A percentile compares a stretch with the other conserved stretches of the same genome.
Conservation (phyloP, 2,888 invertebrate genomes). For the Ferrisia virgata region DNA sequence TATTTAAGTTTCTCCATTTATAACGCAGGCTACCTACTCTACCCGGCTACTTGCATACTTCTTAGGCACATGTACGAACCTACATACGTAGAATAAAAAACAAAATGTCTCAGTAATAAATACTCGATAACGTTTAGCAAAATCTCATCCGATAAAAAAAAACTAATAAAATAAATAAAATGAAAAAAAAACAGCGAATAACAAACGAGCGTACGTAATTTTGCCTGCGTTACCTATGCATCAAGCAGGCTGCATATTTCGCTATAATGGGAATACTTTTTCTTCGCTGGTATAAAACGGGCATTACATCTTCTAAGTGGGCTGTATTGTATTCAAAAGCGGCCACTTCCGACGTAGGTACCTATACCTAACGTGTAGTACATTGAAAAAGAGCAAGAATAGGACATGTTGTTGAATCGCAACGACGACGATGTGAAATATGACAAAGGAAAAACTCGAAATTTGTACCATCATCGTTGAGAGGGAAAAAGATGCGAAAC, state of each 20-base stretch:
- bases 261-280: not conserved
- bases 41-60: no score
- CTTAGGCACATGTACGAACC: no score
- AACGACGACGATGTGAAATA: not conserved
- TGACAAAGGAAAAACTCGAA: not conserved
- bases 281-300: not conserved
- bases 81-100: no score
- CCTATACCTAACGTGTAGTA: not conserved
- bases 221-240: not conserved
- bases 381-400: not conserved
- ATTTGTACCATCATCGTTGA: not conserved
- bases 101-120: no score
- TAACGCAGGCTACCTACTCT: no score
- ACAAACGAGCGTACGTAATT: no score
- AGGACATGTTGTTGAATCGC: not conserved
- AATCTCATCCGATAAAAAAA: not conserved
- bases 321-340: conserved; percentile 10
- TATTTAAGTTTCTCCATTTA: no score
- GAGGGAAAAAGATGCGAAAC: not conserved
- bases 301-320: conserved; percentile 19
- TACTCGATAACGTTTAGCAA: no score
- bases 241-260: not conserved
- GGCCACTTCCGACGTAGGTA: conserved; percentile 25
- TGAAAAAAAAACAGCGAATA: not conserved
- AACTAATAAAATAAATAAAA: no score